Conservation (phyloP, 2,797 vertebrate species). For the Anomalospiza imberbis region DNA sequence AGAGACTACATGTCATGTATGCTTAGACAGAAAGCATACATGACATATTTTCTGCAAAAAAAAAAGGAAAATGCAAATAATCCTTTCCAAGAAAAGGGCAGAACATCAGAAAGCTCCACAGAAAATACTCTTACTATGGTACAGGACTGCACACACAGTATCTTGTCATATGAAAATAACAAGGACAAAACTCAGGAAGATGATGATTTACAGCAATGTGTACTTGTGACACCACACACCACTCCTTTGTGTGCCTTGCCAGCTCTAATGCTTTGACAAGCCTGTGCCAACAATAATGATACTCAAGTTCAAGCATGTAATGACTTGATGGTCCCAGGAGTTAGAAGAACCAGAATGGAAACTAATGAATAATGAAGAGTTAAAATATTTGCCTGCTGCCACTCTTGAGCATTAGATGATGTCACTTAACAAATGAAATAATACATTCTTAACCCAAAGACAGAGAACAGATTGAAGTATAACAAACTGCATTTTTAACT, state of each 20-base stretch:
- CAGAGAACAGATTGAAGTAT: background rate
- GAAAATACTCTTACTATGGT: background rate
- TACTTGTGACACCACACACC: background rate
- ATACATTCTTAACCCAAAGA: background rate
- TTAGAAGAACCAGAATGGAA: background rate
- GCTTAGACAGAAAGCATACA: background rate
- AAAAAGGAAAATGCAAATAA: background rate
- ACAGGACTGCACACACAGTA: background rate
- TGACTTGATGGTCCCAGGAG: background rate
- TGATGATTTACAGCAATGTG: background rate
- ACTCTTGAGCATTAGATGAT: background rate
- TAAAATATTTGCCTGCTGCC: background rate
- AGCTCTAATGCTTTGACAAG: background rate
- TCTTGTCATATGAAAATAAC: background rate
- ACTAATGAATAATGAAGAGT: slow-evolving; percentile 20
- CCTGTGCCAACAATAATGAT: background rate
- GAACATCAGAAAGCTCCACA: background rate
- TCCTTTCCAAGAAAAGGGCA: background rate
- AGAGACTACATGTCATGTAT: background rate
- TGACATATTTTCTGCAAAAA: background rate
- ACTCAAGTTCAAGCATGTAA: background rate
- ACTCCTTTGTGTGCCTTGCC: background rate
- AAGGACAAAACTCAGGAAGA: background rate
- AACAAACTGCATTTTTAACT: background rate
- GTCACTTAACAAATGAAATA: background rate